Percentiles rank a stretch among this genome's conserved stretches.
Conservation (phyloP, 2,888 invertebrate genomes). For the Heterodera filipjevi region DNA sequence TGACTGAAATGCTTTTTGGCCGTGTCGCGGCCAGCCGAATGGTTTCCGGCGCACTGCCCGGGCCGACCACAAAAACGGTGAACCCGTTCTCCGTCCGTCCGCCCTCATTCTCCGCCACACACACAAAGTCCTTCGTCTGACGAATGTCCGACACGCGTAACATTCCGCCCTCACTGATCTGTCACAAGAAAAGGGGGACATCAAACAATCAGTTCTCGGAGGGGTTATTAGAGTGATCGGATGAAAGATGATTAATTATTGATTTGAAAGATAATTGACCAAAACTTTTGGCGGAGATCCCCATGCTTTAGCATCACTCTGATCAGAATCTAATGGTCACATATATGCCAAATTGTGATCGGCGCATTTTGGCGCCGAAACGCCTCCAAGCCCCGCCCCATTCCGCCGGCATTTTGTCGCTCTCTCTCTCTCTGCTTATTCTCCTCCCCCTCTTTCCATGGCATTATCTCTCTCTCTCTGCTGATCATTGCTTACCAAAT, state of each 20-base stretch:
- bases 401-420: too few relatives aligned
- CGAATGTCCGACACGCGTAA: constrained; percentile 57
- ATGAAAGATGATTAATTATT: too few relatives aligned
- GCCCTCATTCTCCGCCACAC: constrained; percentile 61
- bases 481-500: constrained; percentile 41
- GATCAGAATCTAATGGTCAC: too few relatives aligned
- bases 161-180: constrained; percentile 53
- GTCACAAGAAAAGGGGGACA: constrained; percentile 38
- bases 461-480: not conserved
- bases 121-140: constrained; percentile 50
- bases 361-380: too few relatives aligned
- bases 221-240: too few relatives aligned
- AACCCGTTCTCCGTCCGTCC: constrained; percentile 56
- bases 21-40: constrained; percentile 55
- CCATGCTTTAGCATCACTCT: too few relatives aligned
- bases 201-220: too few relatives aligned
- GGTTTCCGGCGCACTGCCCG: constrained; percentile 62
- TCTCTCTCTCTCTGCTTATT: too few relatives aligned
- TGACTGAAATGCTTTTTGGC: constrained; percentile 58
- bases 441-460: constrained; percentile 2
- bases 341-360: too few relatives aligned
- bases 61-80: constrained; percentile 58
- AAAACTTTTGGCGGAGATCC: too few relatives aligned
- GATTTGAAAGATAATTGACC: too few relatives aligned
- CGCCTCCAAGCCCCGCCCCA: too few relatives aligned